These are phyloP conservation scores for Aspidoscelis tigris DNA, from an alignment of 2,113 vertebrate genomes.

Conservation along the genomic window DNA sequence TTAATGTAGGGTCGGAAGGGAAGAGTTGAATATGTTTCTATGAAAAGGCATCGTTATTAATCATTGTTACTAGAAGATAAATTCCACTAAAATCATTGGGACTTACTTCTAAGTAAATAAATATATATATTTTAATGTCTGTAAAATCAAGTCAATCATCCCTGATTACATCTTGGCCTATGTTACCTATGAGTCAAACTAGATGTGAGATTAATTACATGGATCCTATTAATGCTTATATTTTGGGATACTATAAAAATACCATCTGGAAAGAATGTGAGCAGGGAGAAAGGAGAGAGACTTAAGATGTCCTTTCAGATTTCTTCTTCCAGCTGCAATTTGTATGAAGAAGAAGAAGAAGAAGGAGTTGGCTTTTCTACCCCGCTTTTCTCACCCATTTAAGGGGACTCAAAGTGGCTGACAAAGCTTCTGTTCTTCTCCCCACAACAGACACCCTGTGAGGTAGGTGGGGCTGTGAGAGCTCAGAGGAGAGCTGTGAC, in stretches of 20 bases:
- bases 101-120: constrained; percentile 3
- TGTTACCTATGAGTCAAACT: background rate
- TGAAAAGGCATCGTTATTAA: constrained; percentile 44
- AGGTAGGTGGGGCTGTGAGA: too few species aligned
- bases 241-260: background rate
- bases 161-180: background rate
- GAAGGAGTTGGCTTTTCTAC: too few species aligned
- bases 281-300: background rate
- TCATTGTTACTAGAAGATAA: constrained; percentile 35
- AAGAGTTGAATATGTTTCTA: background rate
- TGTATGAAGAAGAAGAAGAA: background rate
- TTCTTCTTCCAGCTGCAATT: background rate
- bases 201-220: background rate
- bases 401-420: too few species aligned
- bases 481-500: too few species aligned
- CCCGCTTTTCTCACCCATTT: too few species aligned
- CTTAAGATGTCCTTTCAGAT: background rate
- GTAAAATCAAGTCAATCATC: background rate
- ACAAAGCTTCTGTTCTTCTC: too few species aligned
- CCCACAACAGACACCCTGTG: too few species aligned
- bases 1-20: background rate
- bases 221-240: background rate
- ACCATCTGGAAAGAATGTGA: too few species aligned
- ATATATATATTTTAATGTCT: background rate
- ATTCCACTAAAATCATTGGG: background rate